Evolutionary conservation across 2,113 vertebrate genomes (phyloP).

Genomic region (Isurus oxyrinchus): DNA sequence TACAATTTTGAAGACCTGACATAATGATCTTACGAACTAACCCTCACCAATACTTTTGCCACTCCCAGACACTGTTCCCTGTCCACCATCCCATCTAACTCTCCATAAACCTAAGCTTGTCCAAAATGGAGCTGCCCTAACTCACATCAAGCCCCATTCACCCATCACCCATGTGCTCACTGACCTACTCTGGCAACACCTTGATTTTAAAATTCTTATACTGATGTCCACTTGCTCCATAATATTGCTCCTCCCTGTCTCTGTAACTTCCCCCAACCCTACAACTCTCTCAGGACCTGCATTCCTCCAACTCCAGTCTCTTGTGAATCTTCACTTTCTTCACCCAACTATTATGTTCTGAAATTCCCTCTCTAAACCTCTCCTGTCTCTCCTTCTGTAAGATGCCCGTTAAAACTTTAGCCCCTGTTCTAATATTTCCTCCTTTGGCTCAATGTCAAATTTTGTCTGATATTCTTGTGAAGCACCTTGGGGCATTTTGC

Average conservation of each 20-base stretch:
- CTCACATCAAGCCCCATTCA: not conserved
- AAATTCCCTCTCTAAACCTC: not conserved
- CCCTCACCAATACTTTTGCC: not conserved
- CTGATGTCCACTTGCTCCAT: not conserved
- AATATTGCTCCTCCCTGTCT: not conserved
- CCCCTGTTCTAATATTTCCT: not conserved
- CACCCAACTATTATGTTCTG: not conserved
- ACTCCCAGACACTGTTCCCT: not conserved
- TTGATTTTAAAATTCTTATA: not conserved
- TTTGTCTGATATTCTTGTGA: not conserved
- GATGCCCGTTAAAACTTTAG: not conserved
- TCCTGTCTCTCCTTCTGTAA: not conserved
- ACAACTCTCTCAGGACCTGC: not conserved
- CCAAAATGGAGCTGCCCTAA: not conserved
- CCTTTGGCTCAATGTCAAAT: not conserved
- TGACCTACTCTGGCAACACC: not conserved
- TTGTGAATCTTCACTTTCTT: not conserved
- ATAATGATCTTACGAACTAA: not conserved
- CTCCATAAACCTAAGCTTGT: not conserved
- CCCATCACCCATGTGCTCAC: not conserved
- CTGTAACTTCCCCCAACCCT: not conserved
- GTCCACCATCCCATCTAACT: not conserved
- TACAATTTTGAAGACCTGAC: not conserved
- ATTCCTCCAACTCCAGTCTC: not conserved
- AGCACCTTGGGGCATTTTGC: not conserved